Evolutionary conservation across 2,888 invertebrate species (phyloP).

Genomic region (Xestia c-nigrum): DNA sequence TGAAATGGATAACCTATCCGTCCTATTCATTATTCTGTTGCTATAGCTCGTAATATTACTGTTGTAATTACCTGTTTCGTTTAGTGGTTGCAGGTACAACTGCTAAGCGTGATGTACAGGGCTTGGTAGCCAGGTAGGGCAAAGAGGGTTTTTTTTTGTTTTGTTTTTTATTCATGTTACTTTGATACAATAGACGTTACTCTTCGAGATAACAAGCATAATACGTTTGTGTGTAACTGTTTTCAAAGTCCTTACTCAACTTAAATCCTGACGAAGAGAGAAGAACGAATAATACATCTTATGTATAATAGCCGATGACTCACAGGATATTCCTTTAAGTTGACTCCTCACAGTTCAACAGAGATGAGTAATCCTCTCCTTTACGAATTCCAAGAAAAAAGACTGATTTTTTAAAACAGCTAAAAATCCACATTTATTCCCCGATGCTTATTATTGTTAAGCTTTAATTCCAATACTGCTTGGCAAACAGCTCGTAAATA

Average conservation of each 20-base stretch:
- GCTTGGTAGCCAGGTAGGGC: no score
- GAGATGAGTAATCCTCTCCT: slow-evolving; percentile 18
- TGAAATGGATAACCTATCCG: no score
- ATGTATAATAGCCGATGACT: background rate
- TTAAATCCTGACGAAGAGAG: background rate
- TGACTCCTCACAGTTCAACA: background rate
- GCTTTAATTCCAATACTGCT: slow-evolving; percentile 45
- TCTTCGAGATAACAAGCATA: no score
- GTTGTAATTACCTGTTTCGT: no score
- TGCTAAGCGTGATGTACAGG: no score
- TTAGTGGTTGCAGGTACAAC: no score
- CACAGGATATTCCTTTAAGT: slow-evolving; percentile 12
- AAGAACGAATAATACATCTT: background rate
- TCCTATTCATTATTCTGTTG: no score
- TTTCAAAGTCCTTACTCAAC: background rate
- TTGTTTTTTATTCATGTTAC: background rate
- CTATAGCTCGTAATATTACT: no score
- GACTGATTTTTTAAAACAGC: background rate
- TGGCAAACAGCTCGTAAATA: slow-evolving; percentile 48
- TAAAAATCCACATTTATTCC: slow-evolving; percentile 5
- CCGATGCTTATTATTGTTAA: slow-evolving; percentile 45
- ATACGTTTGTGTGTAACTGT: background rate
- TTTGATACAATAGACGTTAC: background rate
- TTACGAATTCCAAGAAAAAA: background rate
- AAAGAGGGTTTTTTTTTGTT: no score